phyloP scores from a whole-genome alignment of 2,113 vertebrate genomes.

The Solenodon paradoxus region DNA sequence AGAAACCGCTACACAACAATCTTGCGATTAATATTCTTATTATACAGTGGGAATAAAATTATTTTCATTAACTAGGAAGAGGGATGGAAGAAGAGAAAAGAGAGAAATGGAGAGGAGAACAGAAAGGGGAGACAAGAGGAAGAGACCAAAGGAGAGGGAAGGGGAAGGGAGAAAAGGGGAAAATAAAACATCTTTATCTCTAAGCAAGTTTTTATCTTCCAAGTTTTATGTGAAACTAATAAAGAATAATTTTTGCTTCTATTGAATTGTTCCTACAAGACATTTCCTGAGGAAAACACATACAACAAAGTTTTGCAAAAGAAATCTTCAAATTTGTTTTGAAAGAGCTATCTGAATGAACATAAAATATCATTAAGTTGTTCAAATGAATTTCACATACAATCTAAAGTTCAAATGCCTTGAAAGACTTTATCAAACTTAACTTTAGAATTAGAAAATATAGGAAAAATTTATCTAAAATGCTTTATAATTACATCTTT shows the following conservation, averaged over 20 bases:
- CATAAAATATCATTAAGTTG: not conserved
- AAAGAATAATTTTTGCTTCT: not conserved
- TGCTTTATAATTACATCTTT: not conserved
- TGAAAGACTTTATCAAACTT: not conserved
- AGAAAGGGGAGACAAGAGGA: too few species aligned
- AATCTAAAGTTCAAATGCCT: conserved; percentile 24
- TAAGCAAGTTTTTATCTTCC: not conserved
- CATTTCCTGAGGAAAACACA: not conserved
- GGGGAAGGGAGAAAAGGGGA: not conserved
- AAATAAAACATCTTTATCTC: not conserved
- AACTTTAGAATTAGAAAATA: conserved; percentile 10
- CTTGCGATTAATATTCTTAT: not conserved
- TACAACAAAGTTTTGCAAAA: not conserved
- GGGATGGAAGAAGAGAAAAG: not conserved
- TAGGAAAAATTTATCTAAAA: not conserved
- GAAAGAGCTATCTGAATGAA: not conserved
- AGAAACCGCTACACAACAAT: not conserved
- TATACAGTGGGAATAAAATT: not conserved
- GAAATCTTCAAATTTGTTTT: not conserved
- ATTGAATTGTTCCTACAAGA: not conserved
- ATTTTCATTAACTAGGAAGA: not conserved
- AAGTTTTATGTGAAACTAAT: not conserved
- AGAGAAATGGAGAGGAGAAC: not conserved
- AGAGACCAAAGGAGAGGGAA: accelerated
- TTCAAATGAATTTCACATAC: not conserved